These are phyloP conservation scores for Lepidurus packardi DNA, from an alignment of 1,140 invertebrate species.

Conservation along the genomic window DNA sequence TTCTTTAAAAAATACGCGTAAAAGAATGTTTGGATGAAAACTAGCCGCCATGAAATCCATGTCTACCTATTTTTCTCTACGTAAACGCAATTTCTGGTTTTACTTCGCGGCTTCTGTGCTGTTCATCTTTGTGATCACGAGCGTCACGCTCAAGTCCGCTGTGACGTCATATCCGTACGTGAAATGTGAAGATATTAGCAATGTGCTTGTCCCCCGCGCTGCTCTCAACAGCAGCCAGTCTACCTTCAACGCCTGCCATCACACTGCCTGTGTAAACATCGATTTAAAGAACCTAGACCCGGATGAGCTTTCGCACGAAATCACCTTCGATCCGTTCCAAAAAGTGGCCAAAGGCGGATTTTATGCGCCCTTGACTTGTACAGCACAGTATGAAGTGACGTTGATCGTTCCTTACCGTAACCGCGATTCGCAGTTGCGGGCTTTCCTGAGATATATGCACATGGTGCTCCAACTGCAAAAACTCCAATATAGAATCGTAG, in stretches of 20 bases:
- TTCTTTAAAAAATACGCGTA: background rate
- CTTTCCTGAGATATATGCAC: conserved; percentile 83
- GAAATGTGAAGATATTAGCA: conserved; percentile 43
- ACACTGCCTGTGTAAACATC: background rate
- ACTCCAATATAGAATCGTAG: conserved; percentile 78
- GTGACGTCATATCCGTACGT: conserved; percentile 41
- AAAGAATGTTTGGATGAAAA: too few species aligned
- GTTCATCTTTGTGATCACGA: background rate
- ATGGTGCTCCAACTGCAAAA: conserved; percentile 79
- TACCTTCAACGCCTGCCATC: background rate
- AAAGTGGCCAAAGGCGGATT: conserved; percentile 54
- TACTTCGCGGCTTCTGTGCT: background rate
- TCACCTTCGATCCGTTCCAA: conserved; percentile 30
- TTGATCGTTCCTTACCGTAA: conserved; percentile 85
- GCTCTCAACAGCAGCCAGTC: background rate
- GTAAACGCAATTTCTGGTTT: background rate
- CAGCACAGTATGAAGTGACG: conserved; percentile 68
- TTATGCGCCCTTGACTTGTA: conserved; percentile 66
- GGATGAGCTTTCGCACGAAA: conserved; percentile 29
- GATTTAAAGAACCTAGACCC: conserved; percentile 13
- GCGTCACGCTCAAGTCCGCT: conserved; percentile 1
- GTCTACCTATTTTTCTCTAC: background rate
- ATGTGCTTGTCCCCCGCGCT: conserved; percentile 44
- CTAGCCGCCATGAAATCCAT: background rate
- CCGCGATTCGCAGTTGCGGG: conserved; percentile 66